These are phyloP conservation scores for Plemyria rubiginata DNA, from an alignment of 2,888 invertebrate species.

Conservation along the genomic window DNA sequence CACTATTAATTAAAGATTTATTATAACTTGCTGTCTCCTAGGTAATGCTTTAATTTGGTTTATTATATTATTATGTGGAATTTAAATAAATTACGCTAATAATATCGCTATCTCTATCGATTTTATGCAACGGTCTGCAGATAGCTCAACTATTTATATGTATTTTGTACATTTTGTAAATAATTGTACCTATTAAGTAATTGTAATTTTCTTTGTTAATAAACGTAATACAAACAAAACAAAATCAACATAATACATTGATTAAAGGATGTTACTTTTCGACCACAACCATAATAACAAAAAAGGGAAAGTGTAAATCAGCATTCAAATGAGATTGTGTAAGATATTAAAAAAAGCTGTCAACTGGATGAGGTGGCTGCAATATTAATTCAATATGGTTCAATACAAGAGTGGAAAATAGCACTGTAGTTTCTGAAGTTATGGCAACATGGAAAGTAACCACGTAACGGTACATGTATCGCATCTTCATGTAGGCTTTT, in stretches of 20 bases:
- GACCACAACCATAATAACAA: slow-evolving; percentile 36
- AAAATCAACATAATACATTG: no score
- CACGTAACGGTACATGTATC: slow-evolving; percentile 51
- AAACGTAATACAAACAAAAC: no score
- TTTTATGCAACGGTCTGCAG: no score
- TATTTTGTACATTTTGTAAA: no score
- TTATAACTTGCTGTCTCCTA: neutral
- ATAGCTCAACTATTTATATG: no score
- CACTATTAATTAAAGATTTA: neutral
- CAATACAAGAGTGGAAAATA: slow-evolving; percentile 51
- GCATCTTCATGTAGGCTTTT: slow-evolving; percentile 33
- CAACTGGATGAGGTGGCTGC: slow-evolving; percentile 40
- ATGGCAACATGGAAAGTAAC: slow-evolving; percentile 47
- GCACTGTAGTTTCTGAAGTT: slow-evolving; percentile 43
- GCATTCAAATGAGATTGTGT: slow-evolving; percentile 46
- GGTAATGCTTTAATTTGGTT: no score
- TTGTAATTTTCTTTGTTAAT: no score
- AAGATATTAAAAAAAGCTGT: slow-evolving; percentile 43
- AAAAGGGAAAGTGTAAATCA: slow-evolving; percentile 48
- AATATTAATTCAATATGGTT: slow-evolving; percentile 38
- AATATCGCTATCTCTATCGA: no score
- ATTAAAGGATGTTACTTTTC: slow-evolving; percentile 23
- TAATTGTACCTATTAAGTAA: no score
- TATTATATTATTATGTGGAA: no score
- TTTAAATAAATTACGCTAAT: no score